Conservation (phyloP, 2,888 invertebrate species). For the Amphipoea oculea region DNA sequence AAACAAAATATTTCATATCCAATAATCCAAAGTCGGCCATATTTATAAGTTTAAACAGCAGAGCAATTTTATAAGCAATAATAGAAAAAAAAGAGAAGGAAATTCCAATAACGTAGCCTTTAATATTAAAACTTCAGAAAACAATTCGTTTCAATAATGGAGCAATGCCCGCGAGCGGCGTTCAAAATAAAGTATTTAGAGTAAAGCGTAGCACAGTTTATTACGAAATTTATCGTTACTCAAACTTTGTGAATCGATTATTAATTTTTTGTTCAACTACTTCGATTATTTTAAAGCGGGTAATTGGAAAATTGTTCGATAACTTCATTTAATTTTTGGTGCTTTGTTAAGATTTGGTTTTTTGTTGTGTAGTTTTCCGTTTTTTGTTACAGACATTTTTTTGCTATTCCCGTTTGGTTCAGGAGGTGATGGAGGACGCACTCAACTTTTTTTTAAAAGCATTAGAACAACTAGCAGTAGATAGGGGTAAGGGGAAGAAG, state of each 20-base stretch:
- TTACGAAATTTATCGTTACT: constrained; percentile 82
- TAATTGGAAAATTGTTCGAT: constrained; percentile 55
- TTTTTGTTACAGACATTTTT: not conserved
- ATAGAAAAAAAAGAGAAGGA: constrained; percentile 70
- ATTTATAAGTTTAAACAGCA: constrained; percentile 65
- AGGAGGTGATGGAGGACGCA: not conserved
- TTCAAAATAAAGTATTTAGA: constrained; percentile 85
- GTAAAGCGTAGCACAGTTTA: constrained; percentile 80
- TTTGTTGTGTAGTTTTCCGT: not conserved
- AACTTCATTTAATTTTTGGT: constrained; percentile 42
- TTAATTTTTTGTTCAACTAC: constrained; percentile 71
- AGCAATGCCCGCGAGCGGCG: constrained; percentile 80
- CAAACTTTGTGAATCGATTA: constrained; percentile 77
- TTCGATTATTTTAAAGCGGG: constrained; percentile 56
- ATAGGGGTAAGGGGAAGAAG: not conserved
- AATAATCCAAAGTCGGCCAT: constrained; percentile 38
- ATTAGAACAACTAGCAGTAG: not conserved
- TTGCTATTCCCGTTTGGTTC: not conserved
- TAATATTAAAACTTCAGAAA: constrained; percentile 85
- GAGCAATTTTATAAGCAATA: constrained; percentile 72
- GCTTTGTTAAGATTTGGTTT: constrained; percentile 40
- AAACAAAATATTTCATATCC: constrained; percentile 15
- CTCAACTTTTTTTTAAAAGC: not conserved
- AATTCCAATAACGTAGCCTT: constrained; percentile 78
- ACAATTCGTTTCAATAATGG: constrained; percentile 87